A percentile compares a stretch with the other conserved stretches of the same genome.
These are phyloP conservation scores for Camarhynchus parvulus DNA, from an alignment of 2,113 vertebrate genomes.

Conservation along the genomic window DNA sequence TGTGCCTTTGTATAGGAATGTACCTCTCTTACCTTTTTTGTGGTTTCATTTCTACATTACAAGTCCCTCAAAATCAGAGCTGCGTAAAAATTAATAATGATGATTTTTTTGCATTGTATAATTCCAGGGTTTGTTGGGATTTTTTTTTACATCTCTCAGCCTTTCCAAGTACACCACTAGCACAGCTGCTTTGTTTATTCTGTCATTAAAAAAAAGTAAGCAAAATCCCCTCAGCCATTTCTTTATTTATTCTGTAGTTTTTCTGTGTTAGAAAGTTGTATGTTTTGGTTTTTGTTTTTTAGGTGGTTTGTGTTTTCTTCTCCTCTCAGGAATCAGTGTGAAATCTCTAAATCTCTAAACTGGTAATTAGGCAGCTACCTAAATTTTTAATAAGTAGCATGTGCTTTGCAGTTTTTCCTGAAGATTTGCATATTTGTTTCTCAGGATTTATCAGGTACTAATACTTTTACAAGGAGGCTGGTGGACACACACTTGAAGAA, in stretches of 20 bases:
- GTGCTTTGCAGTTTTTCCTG: background rate
- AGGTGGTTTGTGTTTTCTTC: background rate
- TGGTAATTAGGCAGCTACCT: background rate
- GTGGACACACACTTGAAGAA: background rate
- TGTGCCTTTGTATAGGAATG: background rate
- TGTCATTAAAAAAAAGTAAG: background rate
- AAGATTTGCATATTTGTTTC: background rate
- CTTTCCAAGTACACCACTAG: background rate
- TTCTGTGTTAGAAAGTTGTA: background rate
- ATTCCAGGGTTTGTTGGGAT: background rate
- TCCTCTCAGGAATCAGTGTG: background rate
- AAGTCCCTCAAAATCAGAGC: background rate
- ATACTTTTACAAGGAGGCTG: background rate
- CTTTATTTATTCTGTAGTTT: background rate
- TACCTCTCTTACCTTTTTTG: background rate
- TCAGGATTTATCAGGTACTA: background rate
- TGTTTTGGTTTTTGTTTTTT: background rate
- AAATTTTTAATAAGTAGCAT: background rate
- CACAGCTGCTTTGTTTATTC: background rate
- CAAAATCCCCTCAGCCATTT: background rate
- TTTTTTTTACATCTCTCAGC: background rate
- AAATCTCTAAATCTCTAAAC: conserved; percentile 9
- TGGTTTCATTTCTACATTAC: background rate
- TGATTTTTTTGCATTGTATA: background rate
- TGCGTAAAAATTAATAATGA: background rate